Percentiles rank a stretch among this genome's conserved stretches.
Conservation (phyloP, 2,113 vertebrate species). For the Xiphophorus couchianus region DNA sequence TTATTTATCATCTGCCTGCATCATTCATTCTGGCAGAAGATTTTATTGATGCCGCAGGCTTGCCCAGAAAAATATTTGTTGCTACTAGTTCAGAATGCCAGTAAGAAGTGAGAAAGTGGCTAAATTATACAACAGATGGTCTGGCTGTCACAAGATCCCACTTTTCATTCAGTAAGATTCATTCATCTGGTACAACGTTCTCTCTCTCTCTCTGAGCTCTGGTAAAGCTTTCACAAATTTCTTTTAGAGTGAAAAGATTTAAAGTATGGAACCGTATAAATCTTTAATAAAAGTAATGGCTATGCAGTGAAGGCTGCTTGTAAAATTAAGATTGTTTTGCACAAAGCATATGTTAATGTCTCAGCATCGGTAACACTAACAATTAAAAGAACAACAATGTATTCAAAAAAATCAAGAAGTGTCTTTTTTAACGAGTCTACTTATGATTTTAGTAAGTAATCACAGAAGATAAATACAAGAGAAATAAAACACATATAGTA, state of each 20-base stretch:
- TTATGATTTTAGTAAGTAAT: background rate
- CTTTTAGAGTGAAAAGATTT: background rate
- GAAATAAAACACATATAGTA: background rate
- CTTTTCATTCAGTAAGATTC: constrained; percentile 55
- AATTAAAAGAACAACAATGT: background rate
- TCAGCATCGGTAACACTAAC: background rate
- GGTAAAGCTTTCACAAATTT: background rate
- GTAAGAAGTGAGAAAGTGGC: constrained; percentile 56
- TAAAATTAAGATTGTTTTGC: background rate
- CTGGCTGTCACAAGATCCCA: constrained; percentile 35
- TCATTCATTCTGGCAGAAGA: constrained; percentile 9
- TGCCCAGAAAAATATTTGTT: constrained; percentile 28
- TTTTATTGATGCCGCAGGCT: constrained; percentile 22
- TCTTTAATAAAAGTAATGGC: too few relatives aligned
- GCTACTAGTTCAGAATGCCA: constrained; percentile 34
- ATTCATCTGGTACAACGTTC: constrained; percentile 38
- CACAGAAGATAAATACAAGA: background rate
- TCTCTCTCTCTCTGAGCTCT: background rate
- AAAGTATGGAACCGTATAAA: background rate
- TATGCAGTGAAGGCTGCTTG: too few relatives aligned
- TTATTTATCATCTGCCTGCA: constrained; percentile 8
- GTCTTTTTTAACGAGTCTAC: background rate
- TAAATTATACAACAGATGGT: constrained; percentile 63
- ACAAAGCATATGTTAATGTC: background rate
- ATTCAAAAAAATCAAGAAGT: background rate